phyloP scores from a whole-genome alignment of 2,113 vertebrate genomes.

The Naja naja region DNA sequence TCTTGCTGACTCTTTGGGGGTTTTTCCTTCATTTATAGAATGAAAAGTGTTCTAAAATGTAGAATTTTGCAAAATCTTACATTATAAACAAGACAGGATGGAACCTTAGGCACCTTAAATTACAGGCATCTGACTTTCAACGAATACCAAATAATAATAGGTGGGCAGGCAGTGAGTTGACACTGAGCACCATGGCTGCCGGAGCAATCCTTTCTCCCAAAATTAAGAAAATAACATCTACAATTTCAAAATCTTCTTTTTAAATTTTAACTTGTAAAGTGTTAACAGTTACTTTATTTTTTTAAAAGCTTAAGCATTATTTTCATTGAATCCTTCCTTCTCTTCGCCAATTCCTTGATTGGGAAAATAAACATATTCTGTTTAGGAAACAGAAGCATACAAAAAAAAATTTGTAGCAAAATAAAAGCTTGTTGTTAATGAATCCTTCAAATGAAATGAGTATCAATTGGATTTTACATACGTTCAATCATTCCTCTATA shows the following conservation, averaged over 20 bases:
- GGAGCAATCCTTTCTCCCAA: neutral
- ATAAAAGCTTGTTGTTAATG: neutral
- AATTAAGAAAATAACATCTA: neutral
- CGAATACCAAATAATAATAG: neutral
- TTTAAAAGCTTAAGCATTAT: neutral
- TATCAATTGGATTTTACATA: neutral
- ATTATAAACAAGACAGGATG: neutral
- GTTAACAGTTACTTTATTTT: neutral
- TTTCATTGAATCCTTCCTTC: neutral
- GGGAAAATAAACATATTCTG: neutral
- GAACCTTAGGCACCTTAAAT: neutral
- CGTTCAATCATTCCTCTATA: neutral
- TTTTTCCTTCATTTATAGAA: neutral
- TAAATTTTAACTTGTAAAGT: neutral
- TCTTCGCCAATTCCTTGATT: neutral
- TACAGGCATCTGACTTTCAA: neutral
- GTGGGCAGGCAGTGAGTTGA: neutral
- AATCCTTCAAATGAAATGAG: neutral
- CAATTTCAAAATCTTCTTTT: neutral
- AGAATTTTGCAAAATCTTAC: neutral
- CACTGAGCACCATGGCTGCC: neutral
- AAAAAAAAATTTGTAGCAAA: neutral
- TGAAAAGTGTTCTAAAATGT: neutral
- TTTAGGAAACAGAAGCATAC: neutral
- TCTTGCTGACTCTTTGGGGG: neutral